phyloP scores from a whole-genome alignment of 1,140 invertebrate genomes.

The Dufourea novaeangliae region DNA sequence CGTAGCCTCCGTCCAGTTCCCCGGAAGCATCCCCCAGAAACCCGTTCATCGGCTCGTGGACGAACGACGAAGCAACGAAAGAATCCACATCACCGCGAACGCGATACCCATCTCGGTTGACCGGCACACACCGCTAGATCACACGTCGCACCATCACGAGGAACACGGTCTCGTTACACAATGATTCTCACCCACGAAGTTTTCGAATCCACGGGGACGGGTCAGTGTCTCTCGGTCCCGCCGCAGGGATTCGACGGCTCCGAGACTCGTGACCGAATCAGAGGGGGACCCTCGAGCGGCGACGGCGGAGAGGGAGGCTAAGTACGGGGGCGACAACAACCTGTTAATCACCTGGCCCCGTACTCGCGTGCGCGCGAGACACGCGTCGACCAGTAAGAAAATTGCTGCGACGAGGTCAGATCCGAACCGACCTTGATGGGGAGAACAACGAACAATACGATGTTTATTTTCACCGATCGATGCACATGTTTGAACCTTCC shows the following conservation, averaged over 20 bases:
- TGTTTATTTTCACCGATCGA: not conserved
- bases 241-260: too few relatives aligned
- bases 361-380: conserved; percentile 37
- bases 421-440: not conserved
- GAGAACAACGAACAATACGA: not conserved
- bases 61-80: not conserved
- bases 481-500: not conserved
- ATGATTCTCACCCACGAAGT: too few relatives aligned
- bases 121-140: too few relatives aligned
- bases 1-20: not conserved
- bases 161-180: too few relatives aligned
- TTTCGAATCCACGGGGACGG: too few relatives aligned
- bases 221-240: too few relatives aligned
- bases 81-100: not conserved
- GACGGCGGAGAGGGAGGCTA: too few relatives aligned
- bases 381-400: conserved; percentile 32
- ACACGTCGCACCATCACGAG: not conserved
- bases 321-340: conserved; percentile 63
- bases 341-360: conserved; percentile 68
- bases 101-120: too few relatives aligned
- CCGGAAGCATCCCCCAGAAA: not conserved
- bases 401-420: not conserved
- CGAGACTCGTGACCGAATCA: too few relatives aligned
- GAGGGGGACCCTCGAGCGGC: too few relatives aligned
- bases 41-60: not conserved